Conservation (phyloP, 2,797 vertebrate genomes). For the Salmo trutta region DNA sequence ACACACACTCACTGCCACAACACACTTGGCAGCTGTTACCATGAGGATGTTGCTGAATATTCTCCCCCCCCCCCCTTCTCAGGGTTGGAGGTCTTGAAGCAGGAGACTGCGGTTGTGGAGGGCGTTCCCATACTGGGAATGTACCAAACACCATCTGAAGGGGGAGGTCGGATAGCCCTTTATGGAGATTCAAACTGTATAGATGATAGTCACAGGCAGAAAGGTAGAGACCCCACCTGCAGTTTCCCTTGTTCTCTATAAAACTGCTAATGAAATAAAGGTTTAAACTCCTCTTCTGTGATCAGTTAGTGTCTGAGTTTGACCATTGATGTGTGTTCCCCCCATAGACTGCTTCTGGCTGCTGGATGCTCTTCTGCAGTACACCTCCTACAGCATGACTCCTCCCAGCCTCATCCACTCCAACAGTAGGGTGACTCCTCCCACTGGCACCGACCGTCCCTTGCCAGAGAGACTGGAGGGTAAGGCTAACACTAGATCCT, state of each 20-base stretch:
- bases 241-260: too few relatives aligned
- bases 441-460: conserved; percentile 74
- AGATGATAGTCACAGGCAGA: conserved; percentile 97
- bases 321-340: neutral
- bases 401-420: conserved; percentile 95
- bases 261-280: neutral
- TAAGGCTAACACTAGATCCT: conserved; percentile 51
- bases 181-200: conserved; percentile 98
- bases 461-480: conserved; percentile 94
- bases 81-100: conserved; percentile 96
- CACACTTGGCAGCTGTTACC: conserved; percentile 34
- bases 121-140: conserved; percentile 92
- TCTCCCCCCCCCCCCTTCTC: neutral
- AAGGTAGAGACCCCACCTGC: conserved; percentile 75
- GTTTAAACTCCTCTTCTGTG: neutral
- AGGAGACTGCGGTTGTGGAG: conserved; percentile 91
- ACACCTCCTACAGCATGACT: conserved; percentile 91
- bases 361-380: conserved; percentile 93
- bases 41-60: conserved; percentile 24
- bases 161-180: conserved; percentile 90
- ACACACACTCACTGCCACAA: conserved; percentile 5
- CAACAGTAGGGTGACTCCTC: conserved; percentile 84
- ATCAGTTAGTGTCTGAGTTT: neutral
- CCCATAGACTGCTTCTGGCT: conserved; percentile 95
- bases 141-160: conserved; percentile 90